These are phyloP conservation scores for Drosophila hamatofila DNA, from an alignment of 2,888 invertebrate species.

Conservation along the genomic window DNA sequence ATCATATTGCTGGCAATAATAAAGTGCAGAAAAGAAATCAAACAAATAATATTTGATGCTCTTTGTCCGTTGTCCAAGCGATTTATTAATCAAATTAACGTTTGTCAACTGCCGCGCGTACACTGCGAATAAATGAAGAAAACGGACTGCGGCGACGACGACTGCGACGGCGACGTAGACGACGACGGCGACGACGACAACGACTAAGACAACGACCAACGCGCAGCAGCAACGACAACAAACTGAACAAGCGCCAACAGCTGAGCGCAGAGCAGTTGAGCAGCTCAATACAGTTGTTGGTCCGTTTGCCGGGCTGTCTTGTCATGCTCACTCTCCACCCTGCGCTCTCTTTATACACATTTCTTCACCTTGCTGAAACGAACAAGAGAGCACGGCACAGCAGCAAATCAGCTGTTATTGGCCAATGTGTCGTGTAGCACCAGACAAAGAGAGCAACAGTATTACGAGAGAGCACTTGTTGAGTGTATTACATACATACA, in stretches of 20 bases:
- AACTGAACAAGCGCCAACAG: constrained; percentile 55
- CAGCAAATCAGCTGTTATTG: constrained; percentile 41
- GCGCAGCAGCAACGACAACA: constrained; percentile 56
- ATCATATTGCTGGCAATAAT: constrained; percentile 10
- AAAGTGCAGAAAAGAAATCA: constrained; percentile 2
- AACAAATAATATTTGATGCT: background rate
- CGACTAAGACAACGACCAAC: constrained; percentile 22
- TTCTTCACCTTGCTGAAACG: background rate
- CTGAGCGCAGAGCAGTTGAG: constrained; percentile 22
- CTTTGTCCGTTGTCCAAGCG: constrained; percentile 21
- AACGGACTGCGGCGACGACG: constrained; percentile 18
- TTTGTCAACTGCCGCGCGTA: constrained; percentile 15
- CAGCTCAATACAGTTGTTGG: constrained; percentile 4
- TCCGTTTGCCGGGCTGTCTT: constrained; percentile 35
- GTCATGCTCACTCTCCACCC: background rate
- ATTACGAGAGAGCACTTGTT: constrained; percentile 43
- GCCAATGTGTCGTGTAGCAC: constrained; percentile 13
- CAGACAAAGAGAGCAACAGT: background rate
- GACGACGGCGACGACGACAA: background rate
- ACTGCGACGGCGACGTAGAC: no score
- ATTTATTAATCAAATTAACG: constrained; percentile 40
- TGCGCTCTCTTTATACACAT: background rate
- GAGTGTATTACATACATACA: constrained; percentile 25
- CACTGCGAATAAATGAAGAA: constrained; percentile 7
- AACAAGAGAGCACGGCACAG: background rate